Conservation (phyloP, 2,113 vertebrate genomes). For the Ameiurus melas region DNA sequence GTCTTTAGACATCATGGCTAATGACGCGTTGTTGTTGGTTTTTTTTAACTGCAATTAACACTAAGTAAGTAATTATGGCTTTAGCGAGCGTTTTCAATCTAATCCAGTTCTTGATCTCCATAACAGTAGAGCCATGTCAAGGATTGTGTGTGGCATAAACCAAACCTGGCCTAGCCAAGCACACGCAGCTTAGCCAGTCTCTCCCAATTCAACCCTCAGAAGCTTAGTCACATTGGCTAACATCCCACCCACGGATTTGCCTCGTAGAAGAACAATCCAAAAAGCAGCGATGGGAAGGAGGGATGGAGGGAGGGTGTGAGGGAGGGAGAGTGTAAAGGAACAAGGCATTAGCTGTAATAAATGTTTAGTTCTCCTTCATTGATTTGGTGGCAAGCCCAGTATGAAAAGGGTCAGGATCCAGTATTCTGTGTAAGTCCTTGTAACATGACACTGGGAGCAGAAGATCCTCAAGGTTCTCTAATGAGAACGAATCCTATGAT, state of each 20-base stretch:
- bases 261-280: conserved; percentile 62
- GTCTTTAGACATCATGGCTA: conserved; percentile 2
- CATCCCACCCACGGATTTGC: conserved; percentile 77
- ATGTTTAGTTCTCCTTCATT: conserved; percentile 64
- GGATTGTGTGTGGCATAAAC: conserved; percentile 35
- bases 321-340: conserved; percentile 52
- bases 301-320: conserved; percentile 57
- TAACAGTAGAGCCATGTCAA: conserved; percentile 7
- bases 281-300: conserved; percentile 57
- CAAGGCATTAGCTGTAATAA: conserved; percentile 76
- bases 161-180: conserved; percentile 41
- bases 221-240: conserved; percentile 75
- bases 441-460: conserved; percentile 35
- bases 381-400: conserved; percentile 58
- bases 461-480: conserved; percentile 65
- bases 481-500: conserved; percentile 78
- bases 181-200: conserved; percentile 46
- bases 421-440: conserved; percentile 51
- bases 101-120: conserved; percentile 35
- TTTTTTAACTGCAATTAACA: conserved; percentile 11
- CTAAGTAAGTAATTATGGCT: conserved; percentile 26
- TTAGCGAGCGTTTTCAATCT: conserved; percentile 22
- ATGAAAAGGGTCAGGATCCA: conserved; percentile 74
- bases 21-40: not conserved
- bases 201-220: conserved; percentile 55